Evolutionary conservation across 2,888 invertebrate species (phyloP).

Genomic region (Camptogramma bilineatum): DNA sequence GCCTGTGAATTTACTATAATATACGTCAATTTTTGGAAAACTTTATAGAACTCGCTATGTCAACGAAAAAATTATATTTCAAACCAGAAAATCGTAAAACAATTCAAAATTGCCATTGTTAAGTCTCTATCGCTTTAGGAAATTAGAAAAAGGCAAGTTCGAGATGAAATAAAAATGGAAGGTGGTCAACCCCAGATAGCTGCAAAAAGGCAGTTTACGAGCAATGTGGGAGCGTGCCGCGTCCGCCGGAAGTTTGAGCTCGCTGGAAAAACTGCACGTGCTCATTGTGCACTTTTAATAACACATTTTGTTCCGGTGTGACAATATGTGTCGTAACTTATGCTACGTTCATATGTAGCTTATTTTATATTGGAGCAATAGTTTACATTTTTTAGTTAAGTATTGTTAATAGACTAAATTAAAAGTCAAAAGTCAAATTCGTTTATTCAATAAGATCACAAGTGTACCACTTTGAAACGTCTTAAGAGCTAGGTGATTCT

Average conservation of each 20-base stretch:
- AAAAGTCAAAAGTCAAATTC: too few species aligned
- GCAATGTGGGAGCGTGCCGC: slow-evolving; percentile 27
- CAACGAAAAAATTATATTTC: neutral
- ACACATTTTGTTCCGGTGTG: slow-evolving; percentile 20
- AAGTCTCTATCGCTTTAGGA: too few species aligned
- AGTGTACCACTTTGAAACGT: too few species aligned
- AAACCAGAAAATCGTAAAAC: neutral
- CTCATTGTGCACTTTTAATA: slow-evolving; percentile 29
- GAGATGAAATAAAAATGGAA: slow-evolving; percentile 6
- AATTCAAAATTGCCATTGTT: too few species aligned
- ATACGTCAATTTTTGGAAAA: neutral
- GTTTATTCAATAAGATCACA: too few species aligned
- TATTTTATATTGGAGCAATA: neutral
- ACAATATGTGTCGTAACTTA: slow-evolving; percentile 10
- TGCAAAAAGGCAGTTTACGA: slow-evolving; percentile 52
- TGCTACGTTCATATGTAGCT: slow-evolving; percentile 1
- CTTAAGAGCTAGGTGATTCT: too few species aligned
- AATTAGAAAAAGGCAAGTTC: neutral
- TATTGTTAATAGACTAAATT: neutral
- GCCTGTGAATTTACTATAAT: neutral
- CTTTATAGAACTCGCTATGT: neutral
- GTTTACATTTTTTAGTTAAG: neutral
- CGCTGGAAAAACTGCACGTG: slow-evolving; percentile 29
- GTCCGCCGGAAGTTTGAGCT: slow-evolving; percentile 28
- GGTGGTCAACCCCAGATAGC: slow-evolving; percentile 24